phyloP scores from a whole-genome alignment of 1,140 invertebrate genomes.

The Palaemon carinicauda region DNA sequence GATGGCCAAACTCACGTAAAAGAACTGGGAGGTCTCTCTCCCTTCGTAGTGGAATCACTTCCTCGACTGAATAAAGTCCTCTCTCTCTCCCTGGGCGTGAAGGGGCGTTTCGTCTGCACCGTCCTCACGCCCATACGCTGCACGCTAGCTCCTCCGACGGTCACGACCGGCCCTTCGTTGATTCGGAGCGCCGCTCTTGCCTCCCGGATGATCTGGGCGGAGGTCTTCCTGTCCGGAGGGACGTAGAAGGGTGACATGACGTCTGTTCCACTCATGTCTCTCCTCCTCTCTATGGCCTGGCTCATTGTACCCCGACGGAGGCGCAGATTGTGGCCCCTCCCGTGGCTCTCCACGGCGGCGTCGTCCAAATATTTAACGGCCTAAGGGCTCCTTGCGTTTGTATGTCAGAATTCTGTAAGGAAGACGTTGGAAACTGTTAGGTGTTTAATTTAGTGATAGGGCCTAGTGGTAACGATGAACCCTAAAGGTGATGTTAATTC shows the following conservation, averaged over 20 bases:
- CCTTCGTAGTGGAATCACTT: constrained; percentile 64
- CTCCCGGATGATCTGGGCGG: constrained; percentile 81
- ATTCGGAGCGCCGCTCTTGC: constrained; percentile 71
- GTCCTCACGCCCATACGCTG: constrained; percentile 61
- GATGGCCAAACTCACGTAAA: constrained; percentile 77
- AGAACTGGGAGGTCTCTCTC: constrained; percentile 76
- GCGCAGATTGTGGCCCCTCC: neutral
- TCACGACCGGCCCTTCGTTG: constrained; percentile 67
- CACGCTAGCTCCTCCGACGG: constrained; percentile 61
- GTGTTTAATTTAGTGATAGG: no score
- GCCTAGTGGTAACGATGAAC: no score
- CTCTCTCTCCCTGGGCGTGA: constrained; percentile 80
- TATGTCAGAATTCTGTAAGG: no score
- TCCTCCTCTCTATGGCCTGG: constrained; percentile 21
- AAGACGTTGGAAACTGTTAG: no score
- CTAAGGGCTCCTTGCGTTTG: no score
- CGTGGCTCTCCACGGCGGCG: neutral
- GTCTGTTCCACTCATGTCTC: neutral
- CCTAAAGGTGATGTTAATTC: no score
- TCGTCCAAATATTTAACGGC: no score
- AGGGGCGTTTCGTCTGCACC: constrained; percentile 78
- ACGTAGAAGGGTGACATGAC: constrained; percentile 64
- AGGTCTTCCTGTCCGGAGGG: constrained; percentile 71
- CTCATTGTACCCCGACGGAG: neutral
- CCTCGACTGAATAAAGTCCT: constrained; percentile 74